Evolutionary conservation across 2,113 vertebrate species (phyloP), one percentile per base, ranked within the genome.

Genomic region (Zosterops lateralis): DNA sequence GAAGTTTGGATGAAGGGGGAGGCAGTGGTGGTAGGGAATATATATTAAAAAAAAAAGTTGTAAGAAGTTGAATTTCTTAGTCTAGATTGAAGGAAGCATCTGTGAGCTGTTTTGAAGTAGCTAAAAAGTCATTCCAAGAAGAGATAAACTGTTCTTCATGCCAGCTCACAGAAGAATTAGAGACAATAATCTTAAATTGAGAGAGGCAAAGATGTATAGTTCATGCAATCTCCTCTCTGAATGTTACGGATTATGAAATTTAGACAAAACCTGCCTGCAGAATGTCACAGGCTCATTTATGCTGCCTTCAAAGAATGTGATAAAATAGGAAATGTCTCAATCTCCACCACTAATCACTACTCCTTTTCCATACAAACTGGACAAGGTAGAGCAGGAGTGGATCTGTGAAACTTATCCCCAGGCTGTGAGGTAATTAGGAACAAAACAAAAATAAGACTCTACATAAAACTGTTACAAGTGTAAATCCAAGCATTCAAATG

Each of bases 151-250:
- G 4, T 17, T 53, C 21, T 73, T n/a, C 2, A 4, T 21, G 14
- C 26, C 68, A 74, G 47, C 20, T 86, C 3, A 4, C 18, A 85
- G 51, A 14, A 19, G 6, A 62, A 28, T 56, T 32, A 44, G 56
- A 87, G 65, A 29, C 36, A 88, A 75, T 45, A 57, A 73, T 4
- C 50, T 56, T 36, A 17, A 54, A 28, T 1, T 51, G 26, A 22
- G 44, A 80, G 25, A 81, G 13, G 28, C 8, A 60, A 84, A 42
- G 26, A 84, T 0, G 0, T 4, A 14, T 0, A 28, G 21, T 65
- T 75, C 44, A 45, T 1, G 12, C 44, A 79, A 60, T n/a, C 38
- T n/a, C 36, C 34, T 61, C 54, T 88, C 56, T 60, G 53, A 60
- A 62, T 62, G 45, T 26, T 51, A 78, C 4, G 3, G 45, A 45